A percentile compares a stretch with the other conserved stretches of the same genome.
phyloP scores from a whole-genome alignment of 1,140 invertebrate species.

The Chymomyza costata region DNA sequence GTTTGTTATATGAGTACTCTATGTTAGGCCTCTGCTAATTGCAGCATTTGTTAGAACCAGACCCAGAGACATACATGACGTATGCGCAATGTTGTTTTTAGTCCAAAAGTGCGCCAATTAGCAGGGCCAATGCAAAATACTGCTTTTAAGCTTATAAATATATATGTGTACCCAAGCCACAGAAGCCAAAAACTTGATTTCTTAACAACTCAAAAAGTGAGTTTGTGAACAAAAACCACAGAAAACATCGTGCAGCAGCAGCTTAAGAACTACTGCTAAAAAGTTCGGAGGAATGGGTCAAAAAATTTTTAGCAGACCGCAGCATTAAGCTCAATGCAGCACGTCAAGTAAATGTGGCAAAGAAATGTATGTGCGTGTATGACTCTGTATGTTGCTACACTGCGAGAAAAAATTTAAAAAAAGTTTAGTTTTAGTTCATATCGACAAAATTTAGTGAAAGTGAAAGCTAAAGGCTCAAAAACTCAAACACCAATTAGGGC shows the following conservation, averaged over 20 bases:
- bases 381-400: neutral
- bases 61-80: too few species aligned
- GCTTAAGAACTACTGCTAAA: constrained; percentile 22
- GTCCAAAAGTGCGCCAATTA: constrained; percentile 72
- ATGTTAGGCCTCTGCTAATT: too few species aligned
- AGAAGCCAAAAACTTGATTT: constrained; percentile 69
- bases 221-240: constrained; percentile 39
- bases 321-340: constrained; percentile 50
- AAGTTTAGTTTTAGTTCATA: too few species aligned
- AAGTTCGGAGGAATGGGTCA: constrained; percentile 2
- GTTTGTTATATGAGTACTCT: too few species aligned
- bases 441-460: too few species aligned
- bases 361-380: constrained; percentile 1
- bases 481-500: too few species aligned
- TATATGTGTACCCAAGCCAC: constrained; percentile 47
- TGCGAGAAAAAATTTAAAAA: too few species aligned
- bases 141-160: constrained; percentile 48
- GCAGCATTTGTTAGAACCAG: too few species aligned
- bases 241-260: constrained; percentile 37
- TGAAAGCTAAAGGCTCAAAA: too few species aligned
- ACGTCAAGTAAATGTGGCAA: too few species aligned
- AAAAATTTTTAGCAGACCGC: constrained; percentile 51
- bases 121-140: constrained; percentile 60
- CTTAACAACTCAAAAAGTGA: constrained; percentile 46
- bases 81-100: too few species aligned